Evolutionary conservation across 2,888 invertebrate species (phyloP).

Genomic region (Brachypalpus laphriformis): DNA sequence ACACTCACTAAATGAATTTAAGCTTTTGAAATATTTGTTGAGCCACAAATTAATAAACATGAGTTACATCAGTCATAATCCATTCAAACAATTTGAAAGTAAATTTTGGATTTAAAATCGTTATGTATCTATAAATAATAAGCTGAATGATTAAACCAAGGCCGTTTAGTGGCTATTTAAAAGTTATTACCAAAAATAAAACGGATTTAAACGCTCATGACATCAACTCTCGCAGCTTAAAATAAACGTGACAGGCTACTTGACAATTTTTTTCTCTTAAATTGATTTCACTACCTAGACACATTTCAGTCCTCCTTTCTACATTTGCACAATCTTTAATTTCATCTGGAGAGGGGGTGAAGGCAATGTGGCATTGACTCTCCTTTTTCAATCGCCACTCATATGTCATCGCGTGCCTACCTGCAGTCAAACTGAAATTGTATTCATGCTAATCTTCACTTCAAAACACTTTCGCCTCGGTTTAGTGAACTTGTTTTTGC

Average conservation of each 20-base stretch:
- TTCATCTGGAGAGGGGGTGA: background rate
- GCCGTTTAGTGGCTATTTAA: too few species aligned
- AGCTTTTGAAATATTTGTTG: background rate
- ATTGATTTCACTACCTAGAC: conserved; percentile 4
- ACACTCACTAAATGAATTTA: background rate
- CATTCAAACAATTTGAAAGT: background rate
- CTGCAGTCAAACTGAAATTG: conserved; percentile 44
- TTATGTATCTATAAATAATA: too few species aligned
- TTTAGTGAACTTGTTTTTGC: conserved; percentile 43
- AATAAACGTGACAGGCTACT: background rate
- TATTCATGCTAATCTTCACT: conserved; percentile 47
- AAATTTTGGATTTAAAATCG: background rate
- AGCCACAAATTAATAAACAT: background rate
- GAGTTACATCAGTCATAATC: background rate
- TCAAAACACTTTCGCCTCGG: conserved; percentile 46
- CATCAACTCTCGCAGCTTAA: background rate
- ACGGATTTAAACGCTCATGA: background rate
- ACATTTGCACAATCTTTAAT: background rate
- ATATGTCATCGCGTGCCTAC: conserved; percentile 51
- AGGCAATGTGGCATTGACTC: conserved; percentile 5
- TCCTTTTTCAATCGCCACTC: conserved; percentile 49
- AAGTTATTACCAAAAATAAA: too few species aligned
- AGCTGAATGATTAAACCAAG: background rate
- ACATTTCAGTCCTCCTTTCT: background rate
- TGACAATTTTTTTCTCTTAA: background rate